phyloP scores from a whole-genome alignment of 2,113 vertebrate species.

The Sylvietta virens region DNA sequence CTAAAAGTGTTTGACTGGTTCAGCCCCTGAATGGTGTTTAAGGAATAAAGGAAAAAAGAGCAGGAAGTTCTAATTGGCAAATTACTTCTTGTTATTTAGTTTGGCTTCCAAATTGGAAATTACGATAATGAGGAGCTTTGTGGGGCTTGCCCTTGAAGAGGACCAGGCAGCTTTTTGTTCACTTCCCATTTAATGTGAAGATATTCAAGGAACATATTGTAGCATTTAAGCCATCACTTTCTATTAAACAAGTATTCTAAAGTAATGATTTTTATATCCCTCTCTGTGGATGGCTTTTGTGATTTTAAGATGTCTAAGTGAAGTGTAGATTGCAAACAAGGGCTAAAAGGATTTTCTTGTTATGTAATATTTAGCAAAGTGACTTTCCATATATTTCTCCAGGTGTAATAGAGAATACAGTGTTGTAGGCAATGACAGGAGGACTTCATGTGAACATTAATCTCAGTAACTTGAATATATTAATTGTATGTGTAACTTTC shows the following conservation, averaged over 20 bases:
- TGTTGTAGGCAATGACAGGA: background rate
- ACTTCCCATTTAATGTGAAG: slow-evolving; percentile 78
- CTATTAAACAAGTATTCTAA: slow-evolving; percentile 77
- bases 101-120: slow-evolving; percentile 86
- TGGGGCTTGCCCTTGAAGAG: slow-evolving; percentile 75
- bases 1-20: slow-evolving; percentile 81
- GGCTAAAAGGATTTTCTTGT: slow-evolving; percentile 60
- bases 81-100: slow-evolving; percentile 86
- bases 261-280: slow-evolving; percentile 82
- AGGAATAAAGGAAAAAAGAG: slow-evolving; percentile 78
- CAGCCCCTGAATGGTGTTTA: slow-evolving; percentile 74
- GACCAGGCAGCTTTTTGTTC: slow-evolving; percentile 75
- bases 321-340: slow-evolving; percentile 62
- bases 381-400: background rate
- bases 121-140: slow-evolving; percentile 85
- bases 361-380: slow-evolving; percentile 16
- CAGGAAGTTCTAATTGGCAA: slow-evolving; percentile 89
- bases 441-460: background rate
- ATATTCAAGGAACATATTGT: slow-evolving; percentile 78
- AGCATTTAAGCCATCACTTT: slow-evolving; percentile 82
- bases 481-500: background rate
- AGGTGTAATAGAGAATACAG: background rate
- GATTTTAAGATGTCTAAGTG: slow-evolving; percentile 55
- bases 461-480: background rate
- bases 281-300: slow-evolving; percentile 66